Conservation (phyloP, 2,888 invertebrate genomes). For the Omphaloscelis lunosa region DNA sequence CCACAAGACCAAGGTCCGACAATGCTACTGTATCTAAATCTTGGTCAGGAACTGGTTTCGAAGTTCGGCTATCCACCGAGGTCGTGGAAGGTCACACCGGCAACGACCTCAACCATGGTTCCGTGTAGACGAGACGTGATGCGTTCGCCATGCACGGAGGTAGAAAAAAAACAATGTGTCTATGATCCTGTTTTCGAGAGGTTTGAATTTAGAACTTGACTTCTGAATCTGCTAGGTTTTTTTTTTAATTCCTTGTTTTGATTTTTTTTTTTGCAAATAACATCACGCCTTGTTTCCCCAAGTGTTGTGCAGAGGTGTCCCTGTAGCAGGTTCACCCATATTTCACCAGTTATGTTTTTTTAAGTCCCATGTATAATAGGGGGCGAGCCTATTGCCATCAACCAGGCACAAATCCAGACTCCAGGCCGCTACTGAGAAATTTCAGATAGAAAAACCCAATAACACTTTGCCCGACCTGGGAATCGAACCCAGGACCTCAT, state of each 20-base stretch:
- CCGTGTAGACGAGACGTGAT: constrained; percentile 56
- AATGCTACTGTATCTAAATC: constrained; percentile 43
- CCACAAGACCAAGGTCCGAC: constrained; percentile 9
- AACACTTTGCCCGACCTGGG: too few species aligned
- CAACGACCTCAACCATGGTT: constrained; percentile 70
- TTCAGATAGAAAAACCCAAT: too few species aligned
- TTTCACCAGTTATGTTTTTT: too few species aligned
- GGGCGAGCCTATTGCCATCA: too few species aligned
- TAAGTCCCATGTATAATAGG: too few species aligned
- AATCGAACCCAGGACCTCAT: too few species aligned
- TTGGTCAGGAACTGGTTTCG: constrained; percentile 52
- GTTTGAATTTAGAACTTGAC: constrained; percentile 3
- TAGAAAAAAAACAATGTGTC: constrained; percentile 8
- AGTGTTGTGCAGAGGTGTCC: too few species aligned
- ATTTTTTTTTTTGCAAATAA: background rate
- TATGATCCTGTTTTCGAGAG: background rate
- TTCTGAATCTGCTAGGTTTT: background rate
- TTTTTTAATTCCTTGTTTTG: too few species aligned
- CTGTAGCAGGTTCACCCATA: too few species aligned
- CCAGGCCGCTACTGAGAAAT: too few species aligned
- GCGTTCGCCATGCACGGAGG: constrained; percentile 14
- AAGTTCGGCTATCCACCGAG: constrained; percentile 65
- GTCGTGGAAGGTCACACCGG: constrained; percentile 71
- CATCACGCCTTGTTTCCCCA: too few species aligned
- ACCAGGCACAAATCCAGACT: too few species aligned